Evolutionary conservation across 2,888 invertebrate genomes (phyloP).

Genomic region (Pantelozetes paolii): DNA sequence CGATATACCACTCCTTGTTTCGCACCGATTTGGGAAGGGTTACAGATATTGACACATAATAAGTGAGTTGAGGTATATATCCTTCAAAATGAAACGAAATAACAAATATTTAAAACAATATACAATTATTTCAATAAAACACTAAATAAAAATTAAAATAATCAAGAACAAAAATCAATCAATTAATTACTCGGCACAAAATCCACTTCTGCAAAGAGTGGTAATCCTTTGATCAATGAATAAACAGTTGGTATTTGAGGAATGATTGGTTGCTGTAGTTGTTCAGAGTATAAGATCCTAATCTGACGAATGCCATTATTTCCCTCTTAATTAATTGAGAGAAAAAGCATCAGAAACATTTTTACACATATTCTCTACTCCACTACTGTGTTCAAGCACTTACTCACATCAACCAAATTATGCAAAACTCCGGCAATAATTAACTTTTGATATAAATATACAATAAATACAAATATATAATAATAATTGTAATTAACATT

Average conservation of each 20-base stretch:
- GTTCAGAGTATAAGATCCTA: constrained; percentile 36
- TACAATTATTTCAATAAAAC: too few species aligned
- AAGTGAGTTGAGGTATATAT: constrained; percentile 37
- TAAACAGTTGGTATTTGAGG: background rate
- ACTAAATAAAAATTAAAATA: background rate
- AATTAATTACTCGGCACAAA: constrained; percentile 35
- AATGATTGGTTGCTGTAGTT: background rate
- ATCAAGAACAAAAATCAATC: background rate
- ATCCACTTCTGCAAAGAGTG: constrained; percentile 39
- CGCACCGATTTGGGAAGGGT: constrained; percentile 34
- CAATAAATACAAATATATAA: background rate
- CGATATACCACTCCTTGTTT: constrained; percentile 37
- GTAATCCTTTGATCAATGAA: constrained; percentile 21
- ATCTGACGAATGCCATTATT: constrained; percentile 39
- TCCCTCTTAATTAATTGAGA: constrained; percentile 20
- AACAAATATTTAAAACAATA: background rate
- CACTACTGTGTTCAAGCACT: constrained; percentile 3
- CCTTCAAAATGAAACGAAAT: background rate
- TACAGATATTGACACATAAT: constrained; percentile 31
- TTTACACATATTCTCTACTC: background rate
- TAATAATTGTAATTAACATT: background rate
- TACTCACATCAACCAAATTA: constrained; percentile 38
- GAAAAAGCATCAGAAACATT: background rate
- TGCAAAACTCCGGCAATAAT: constrained; percentile 9
- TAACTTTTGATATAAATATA: background rate